Conservation (phyloP, 2,797 vertebrate species). For the Eulemur coronatus region DNA sequence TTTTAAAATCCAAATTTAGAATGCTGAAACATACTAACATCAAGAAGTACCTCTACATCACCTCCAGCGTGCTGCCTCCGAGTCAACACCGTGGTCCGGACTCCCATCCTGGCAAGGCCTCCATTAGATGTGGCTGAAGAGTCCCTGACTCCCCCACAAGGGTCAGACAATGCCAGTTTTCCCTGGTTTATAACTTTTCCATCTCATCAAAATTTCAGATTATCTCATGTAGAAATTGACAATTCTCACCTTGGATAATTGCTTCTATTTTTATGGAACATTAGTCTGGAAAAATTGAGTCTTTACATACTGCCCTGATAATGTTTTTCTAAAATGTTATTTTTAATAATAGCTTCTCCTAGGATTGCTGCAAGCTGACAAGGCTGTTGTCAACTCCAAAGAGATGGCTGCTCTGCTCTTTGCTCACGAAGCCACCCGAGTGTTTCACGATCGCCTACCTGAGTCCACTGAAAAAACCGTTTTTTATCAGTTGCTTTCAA, state of each 20-base stretch:
- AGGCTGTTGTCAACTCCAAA: constrained; percentile 72
- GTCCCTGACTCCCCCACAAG: background rate
- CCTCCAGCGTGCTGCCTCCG: background rate
- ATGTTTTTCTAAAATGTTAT: background rate
- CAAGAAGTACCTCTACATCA: background rate
- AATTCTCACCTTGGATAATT: background rate
- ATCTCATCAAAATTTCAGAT: background rate
- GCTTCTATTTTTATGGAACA: background rate
- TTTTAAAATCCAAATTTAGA: background rate
- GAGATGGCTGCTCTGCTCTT: constrained; percentile 73
- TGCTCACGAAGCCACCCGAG: constrained; percentile 79
- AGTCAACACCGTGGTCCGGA: background rate
- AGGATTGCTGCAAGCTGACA: constrained; percentile 81
- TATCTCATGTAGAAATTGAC: background rate
- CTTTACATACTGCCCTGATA: background rate
- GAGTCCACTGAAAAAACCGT: constrained; percentile 69
- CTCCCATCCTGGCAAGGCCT: background rate
- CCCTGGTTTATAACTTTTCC: background rate
- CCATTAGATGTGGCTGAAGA: background rate
- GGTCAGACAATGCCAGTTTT: background rate
- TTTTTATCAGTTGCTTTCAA: constrained; percentile 79
- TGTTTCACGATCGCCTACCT: constrained; percentile 83
- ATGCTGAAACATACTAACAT: background rate
- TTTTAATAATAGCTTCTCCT: constrained; percentile 78
- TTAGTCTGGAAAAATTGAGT: background rate